phyloP scores from a whole-genome alignment of 1,140 invertebrate genomes.

The Grapholita molesta region DNA sequence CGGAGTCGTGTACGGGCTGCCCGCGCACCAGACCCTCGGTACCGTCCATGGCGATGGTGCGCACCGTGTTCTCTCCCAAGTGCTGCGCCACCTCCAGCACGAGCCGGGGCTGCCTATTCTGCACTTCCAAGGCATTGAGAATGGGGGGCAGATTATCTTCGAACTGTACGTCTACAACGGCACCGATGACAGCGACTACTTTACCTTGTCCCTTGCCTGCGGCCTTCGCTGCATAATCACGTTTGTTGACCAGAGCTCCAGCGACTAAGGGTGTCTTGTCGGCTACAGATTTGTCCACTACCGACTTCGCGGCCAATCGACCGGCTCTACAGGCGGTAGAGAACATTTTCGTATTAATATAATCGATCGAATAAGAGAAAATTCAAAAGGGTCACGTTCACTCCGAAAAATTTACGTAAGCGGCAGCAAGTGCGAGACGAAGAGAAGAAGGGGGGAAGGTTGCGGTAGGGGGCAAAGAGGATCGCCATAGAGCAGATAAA shows the following conservation, averaged over 20 bases:
- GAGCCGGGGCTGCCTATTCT: conserved; percentile 76
- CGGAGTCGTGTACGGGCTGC: conserved; percentile 83
- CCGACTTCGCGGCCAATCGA: conserved; percentile 68
- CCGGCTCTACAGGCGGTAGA: conserved; percentile 72
- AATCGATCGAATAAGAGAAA: conserved; percentile 50
- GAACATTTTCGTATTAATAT: conserved; percentile 64
- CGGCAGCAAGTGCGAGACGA: conserved; percentile 25
- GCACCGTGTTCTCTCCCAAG: conserved; percentile 87
- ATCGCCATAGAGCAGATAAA: neutral
- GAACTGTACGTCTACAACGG: conserved; percentile 99
- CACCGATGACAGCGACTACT: conserved; percentile 98
- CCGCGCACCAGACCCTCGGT: conserved; percentile 88
- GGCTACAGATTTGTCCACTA: conserved; percentile 60
- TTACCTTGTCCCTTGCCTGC: conserved; percentile 79
- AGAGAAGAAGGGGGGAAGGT: neutral
- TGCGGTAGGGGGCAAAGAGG: neutral
- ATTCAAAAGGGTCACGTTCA: conserved; percentile 23
- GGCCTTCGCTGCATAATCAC: conserved; percentile 68
- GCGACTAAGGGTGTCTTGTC: conserved; percentile 61
- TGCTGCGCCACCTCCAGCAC: conserved; percentile 91
- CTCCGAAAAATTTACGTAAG: conserved; percentile 53
- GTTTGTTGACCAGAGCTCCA: conserved; percentile 62
- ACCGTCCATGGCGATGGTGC: conserved; percentile 91
- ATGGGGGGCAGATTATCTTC: conserved; percentile 96
- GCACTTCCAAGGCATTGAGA: conserved; percentile 95